Base-by-base conservation (phyloP, 2,113 vertebrate genomes). In the Acanthochromis polyacanthus region DNA sequence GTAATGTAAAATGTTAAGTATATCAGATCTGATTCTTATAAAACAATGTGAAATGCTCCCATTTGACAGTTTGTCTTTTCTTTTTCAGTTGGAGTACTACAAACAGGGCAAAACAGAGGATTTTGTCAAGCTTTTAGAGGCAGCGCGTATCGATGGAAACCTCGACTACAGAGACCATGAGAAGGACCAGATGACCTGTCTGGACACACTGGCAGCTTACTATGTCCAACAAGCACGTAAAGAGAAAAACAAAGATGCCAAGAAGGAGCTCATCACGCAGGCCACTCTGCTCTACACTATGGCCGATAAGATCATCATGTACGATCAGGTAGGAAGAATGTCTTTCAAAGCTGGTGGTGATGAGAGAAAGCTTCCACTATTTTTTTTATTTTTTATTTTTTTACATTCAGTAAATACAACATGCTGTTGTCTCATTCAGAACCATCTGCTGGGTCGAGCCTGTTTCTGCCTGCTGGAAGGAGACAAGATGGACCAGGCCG, bases 271-370 rank as follows among this genome's bases (percentile, higher is more conserved):
- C 75, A 99, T 99, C 81, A 99, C 98, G 0, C 98, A 99, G 91
- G 98, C 98, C 74, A 99, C 98, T 5, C 93, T 99, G 61, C 89
- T 99, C 25, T 99, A 99, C 75, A 99, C 98, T 0, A 99, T 99
- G 98, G 98, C 98, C 56, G 98, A 99, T 91, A 99, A 99, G 94
- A 99, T 99, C 93, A 99, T 99, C 86, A 99, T 99, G 98, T 99
- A 99, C 3, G 98, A 99, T 91, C 98, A 99, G 97, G 98, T 99
- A 94, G 95, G 89, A 10, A 22, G 23, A 20, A 46, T 19, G 7
- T 32, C n/a, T 19, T 4, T 32, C 52, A 11, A 9, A 51, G 23
- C 6, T 12, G 7, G 14, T 22, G 0, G 36, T 19, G 3, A 58
- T 67, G 17, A 17, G 10, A 25, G 1, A 9, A 51, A 25, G 25